Percentiles rank a stretch among this genome's conserved stretches.
phyloP scores from a whole-genome alignment of 2,888 invertebrate species.

The Flabesymbios commensalis region DNA sequence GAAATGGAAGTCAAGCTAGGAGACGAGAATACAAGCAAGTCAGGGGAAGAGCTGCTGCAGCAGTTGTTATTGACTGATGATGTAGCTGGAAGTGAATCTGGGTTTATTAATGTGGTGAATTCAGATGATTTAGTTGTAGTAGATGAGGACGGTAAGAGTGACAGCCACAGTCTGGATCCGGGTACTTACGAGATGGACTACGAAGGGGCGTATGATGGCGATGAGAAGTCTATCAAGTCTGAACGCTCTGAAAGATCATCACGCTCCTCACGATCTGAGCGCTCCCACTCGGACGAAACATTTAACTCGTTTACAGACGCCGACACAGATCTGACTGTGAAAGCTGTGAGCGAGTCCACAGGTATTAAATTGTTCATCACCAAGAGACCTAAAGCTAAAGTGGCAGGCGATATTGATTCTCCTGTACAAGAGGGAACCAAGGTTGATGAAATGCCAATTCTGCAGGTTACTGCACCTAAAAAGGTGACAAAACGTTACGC shows the following conservation, averaged over 20 bases:
- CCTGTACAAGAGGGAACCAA: too few relatives aligned
- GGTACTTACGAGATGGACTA: background rate
- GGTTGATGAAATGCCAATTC: too few relatives aligned
- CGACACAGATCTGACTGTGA: slow-evolving; percentile 40
- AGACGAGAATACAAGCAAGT: slow-evolving; percentile 39
- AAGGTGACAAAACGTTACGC: too few relatives aligned
- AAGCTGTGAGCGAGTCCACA: slow-evolving; percentile 49
- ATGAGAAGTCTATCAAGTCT: slow-evolving; percentile 11
- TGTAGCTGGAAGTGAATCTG: background rate
- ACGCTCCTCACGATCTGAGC: slow-evolving; percentile 20
- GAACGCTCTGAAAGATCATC: slow-evolving; percentile 25
- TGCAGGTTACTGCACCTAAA: too few relatives aligned
- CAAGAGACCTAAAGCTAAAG: slow-evolving; percentile 14
- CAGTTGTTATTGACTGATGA: slow-evolving; percentile 44
- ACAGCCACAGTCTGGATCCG: too few relatives aligned
- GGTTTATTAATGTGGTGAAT: slow-evolving; percentile 27
- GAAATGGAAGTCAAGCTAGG: slow-evolving; percentile 41
- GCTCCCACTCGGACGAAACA: slow-evolving; percentile 32
- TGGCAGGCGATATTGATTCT: too few relatives aligned
- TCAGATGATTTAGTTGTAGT: slow-evolving; percentile 34
- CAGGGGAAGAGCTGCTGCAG: slow-evolving; percentile 53
- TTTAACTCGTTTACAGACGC: slow-evolving; percentile 21
- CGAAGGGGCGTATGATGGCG: background rate
- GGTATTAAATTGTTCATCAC: slow-evolving; percentile 60
- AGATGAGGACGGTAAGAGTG: too few relatives aligned